Evolutionary conservation across 2,113 vertebrate species (phyloP), one percentile per base, ranked within the genome.

Genomic region (Stegostoma tigrinum): DNA sequence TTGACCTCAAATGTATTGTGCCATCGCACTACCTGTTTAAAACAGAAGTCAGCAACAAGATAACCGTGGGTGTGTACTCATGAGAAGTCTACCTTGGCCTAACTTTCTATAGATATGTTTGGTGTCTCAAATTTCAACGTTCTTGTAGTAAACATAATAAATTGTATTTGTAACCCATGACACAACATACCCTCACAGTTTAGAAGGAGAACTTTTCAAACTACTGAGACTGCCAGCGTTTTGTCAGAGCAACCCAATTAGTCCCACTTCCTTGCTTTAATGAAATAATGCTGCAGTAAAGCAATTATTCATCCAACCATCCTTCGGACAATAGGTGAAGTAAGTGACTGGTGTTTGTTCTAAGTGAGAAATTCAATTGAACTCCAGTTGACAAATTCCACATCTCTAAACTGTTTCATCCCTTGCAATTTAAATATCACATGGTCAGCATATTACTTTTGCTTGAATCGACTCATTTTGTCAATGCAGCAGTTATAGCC

Each of bases 391-490:
- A 70, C 38, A 70, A 67, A 70, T 21, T 70, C n/a, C n/a, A 45
- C 24, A 42, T 70, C 24, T 67, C 66, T 42, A 42, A 42, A 24
- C 3, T 45, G 38, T 45, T 38, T 42, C 67, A 70, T 94, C 66
- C 38, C 91, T 94, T 94, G 66, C 42, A 21, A 14, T 70, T 94
- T 67, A 67, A 94, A 67, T 61, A 45, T 42, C n/a, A 66, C 67
- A 90, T 64, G 87, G 52, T 52, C 87, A 61, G 87, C 23, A 90
- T 90, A n/a, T 10, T 61, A 17, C 87, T 90, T 90, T 30, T 90
- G 48, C 12, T 61, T 90, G 87, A 90, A 61, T 90, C 24, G 64
- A 90, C 87, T 90, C 30, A 34, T 90, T 61, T 94, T 94, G 91
- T 70, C 66, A 94, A 0, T 70, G 8, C 67, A 68, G 45, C 42